Evolutionary conservation across 2,113 vertebrate genomes (phyloP), one percentile per base, ranked within the genome.

Genomic region (Otolemur garnettii): DNA sequence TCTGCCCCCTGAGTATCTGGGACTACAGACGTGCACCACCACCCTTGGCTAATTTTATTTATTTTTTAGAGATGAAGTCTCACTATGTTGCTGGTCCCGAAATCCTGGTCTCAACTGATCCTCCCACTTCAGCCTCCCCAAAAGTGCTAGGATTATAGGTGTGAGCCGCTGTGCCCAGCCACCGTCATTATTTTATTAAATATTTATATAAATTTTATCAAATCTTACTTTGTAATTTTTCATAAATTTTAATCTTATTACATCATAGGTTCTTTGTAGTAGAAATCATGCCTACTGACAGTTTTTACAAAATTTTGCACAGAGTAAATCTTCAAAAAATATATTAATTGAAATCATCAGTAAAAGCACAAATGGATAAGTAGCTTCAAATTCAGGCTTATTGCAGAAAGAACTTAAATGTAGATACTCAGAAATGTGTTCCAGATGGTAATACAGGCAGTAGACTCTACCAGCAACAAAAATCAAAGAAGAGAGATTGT

Each of bases 311-410:
- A 83, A 62, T 87, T 87, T 90, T 83, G 45, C 64, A 78, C 42
- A 82, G 21, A 90, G 13, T 75, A 75, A 77, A 35, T 24, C 62
- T 92, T 93, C 19, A 24, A 7, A 85, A 91, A 79, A 83, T 95
- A 68, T 35, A 95, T 80, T 93, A 89, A 87, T 59, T 84, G 64
- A 93, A 92, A 89, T 78, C 9, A 80, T 85, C 62, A 88, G 42
- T 83, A 93, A 78, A 83, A 77, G 12, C 14, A 69, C 19, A 38
- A 55, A 38, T 28, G 62, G 9, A 57, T 35, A 81, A 21, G 72
- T 93, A 92, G 22, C 15, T 30, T 93, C 28, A 57, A 72, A 26
- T 4, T 82, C 11, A n/a, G 35, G 30, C 55, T 10, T 60, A 28
- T 74, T 87, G 21, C 30, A 82, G 66, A 75, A 95, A 97, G 11